Evolutionary conservation across 1,140 invertebrate species (phyloP).

Genomic region (Nautilus pompilius): DNA sequence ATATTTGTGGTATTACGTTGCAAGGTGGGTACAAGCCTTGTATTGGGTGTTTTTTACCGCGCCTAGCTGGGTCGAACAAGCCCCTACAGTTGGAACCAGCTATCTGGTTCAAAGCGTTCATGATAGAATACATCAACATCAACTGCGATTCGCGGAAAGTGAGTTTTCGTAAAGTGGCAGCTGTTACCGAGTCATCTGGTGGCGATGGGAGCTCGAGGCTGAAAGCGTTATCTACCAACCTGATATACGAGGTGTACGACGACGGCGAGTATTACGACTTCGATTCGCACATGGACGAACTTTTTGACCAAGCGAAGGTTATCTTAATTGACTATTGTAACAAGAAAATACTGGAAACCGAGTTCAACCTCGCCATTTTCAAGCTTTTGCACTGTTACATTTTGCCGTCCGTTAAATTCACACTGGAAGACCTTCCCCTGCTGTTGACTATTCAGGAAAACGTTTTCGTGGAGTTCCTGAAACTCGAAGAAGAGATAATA

Average conservation of each 20-base stretch:
- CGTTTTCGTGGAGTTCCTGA: neutral
- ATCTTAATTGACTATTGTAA: neutral
- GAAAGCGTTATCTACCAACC: neutral
- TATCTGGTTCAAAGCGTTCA: neutral
- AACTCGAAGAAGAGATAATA: neutral
- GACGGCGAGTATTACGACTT: slow-evolving; percentile 1
- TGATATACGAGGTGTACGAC: neutral
- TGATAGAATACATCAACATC: neutral
- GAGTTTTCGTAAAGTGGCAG: neutral
- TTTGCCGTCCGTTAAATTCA: neutral
- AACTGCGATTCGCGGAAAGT: neutral
- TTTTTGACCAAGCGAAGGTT: neutral
- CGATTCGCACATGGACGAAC: neutral
- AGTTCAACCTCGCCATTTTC: neutral
- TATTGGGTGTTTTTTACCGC: neutral
- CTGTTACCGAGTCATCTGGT: neutral
- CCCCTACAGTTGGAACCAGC: too few species aligned
- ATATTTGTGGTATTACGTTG: neutral
- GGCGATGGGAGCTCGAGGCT: neutral
- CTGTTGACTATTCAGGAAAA: neutral
- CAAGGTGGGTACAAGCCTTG: neutral
- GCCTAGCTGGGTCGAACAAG: neutral
- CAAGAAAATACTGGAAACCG: neutral
- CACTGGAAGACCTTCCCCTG: neutral
- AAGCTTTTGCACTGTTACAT: neutral